Base-by-base conservation (phyloP, 2,888 invertebrate species). In the Andrena bicolor region DNA sequence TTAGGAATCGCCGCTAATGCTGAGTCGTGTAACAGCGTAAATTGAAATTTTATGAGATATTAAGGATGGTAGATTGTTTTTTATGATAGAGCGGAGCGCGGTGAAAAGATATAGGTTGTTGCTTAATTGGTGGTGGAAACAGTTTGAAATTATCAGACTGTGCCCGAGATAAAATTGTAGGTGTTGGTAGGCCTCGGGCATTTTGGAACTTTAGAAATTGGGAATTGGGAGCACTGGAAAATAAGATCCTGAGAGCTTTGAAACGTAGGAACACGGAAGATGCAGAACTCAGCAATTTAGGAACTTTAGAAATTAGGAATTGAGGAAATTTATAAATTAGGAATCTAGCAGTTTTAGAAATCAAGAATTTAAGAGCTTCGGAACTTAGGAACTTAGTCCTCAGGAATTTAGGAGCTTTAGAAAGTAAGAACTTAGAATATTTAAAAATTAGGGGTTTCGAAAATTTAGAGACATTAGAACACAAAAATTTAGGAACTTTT, bases 1-100 rank as follows among this genome's bases (percentile, higher is more conserved):
- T 71, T 58, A 49, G 58, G 49, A 30, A 58, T 58, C 49, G 28
- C 8, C 32, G 26, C 30, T 41, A 13, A 20, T 20, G 60, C 41
- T 6, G 41, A n/a, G 10, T 8, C 28, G 10, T n/a, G 56, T 61
- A 26, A 35, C 10, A 35, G n/a, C 20, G 32, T 61, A 16, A 32
- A 32, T 16, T n/a, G 32, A 32, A 20, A 35, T 32, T 61, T 61
- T 35, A 20, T 26, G 10, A 10, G 10, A 56, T 56, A 56, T 56
- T 56, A 56, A 20, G 4, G 23, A 8, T 3, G 56, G 10, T 20
- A 4, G 56, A 56, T 56, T 56, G 23, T n/a, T 41, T 41, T 41
- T 16, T 41, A 41, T 16, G 41, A 41, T 41, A 41, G 16, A 41
- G 16, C 16, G 41, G 1, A 41, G 10, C 26, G 7, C 56, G 56